Conservation (phyloP, 2,888 invertebrate species). For the Caenorhabditis parvicauda region DNA sequence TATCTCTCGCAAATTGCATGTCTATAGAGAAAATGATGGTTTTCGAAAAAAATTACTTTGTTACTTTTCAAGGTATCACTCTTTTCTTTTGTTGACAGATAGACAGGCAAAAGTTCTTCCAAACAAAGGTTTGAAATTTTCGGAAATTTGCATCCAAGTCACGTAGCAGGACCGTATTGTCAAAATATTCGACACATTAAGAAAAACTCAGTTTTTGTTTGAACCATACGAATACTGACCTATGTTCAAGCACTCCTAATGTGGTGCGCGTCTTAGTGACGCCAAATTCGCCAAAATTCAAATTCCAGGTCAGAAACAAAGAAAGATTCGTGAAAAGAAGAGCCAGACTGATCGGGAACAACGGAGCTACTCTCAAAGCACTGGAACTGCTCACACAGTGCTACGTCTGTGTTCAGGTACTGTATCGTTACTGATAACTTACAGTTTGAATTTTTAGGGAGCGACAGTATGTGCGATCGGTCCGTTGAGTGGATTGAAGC, state of each 20-base stretch:
- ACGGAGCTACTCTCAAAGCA: slow-evolving; percentile 93
- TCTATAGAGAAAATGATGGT: too few species aligned
- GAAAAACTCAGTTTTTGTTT: too few species aligned
- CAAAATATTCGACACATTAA: too few species aligned
- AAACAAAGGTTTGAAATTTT: too few species aligned
- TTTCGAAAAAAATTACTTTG: too few species aligned
- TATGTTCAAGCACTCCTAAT: background rate
- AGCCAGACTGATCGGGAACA: slow-evolving; percentile 90
- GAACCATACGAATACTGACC: background rate
- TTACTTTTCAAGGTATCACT: too few species aligned
- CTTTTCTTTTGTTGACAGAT: too few species aligned
- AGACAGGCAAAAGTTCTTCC: too few species aligned
- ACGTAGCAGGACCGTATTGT: too few species aligned
- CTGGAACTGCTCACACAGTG: slow-evolving; percentile 93
- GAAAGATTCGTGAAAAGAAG: slow-evolving; percentile 92
- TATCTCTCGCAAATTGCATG: too few species aligned
- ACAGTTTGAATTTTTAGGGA: slow-evolving; percentile 75
- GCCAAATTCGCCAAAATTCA: too few species aligned
- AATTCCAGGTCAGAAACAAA: slow-evolving; percentile 49
- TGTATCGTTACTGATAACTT: background rate
- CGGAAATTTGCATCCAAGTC: too few species aligned
- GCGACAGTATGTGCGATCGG: slow-evolving; percentile 95
- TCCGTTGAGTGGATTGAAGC: slow-evolving; percentile 79
- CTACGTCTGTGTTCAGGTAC: slow-evolving; percentile 76
- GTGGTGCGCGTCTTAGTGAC: background rate